Percentiles rank a stretch among this genome's conserved stretches.
phyloP scores from a whole-genome alignment of 2,113 vertebrate genomes.

The Petrocephalus microphthalmus region DNA sequence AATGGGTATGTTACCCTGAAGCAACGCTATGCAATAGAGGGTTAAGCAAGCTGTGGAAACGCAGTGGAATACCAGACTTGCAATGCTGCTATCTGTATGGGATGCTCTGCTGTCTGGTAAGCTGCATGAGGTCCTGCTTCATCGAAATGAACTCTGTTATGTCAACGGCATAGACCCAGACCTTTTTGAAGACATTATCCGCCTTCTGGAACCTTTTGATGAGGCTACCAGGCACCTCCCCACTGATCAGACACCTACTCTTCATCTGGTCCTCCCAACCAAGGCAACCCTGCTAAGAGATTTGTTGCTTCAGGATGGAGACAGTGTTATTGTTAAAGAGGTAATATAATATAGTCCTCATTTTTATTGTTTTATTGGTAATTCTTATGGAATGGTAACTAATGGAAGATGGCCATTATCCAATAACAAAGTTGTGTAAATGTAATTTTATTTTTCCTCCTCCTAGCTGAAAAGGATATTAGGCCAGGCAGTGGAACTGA shows the following conservation, averaged over 20 bases:
- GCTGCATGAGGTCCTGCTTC: background rate
- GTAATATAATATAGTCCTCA: background rate
- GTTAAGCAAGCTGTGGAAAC: no score
- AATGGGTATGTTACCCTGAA: background rate
- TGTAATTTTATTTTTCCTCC: no score
- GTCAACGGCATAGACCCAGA: background rate
- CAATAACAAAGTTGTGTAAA: no score
- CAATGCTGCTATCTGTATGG: background rate
- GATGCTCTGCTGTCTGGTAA: background rate
- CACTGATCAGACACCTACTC: conserved; percentile 15
- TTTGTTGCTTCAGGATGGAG: background rate
- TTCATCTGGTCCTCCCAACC: conserved; percentile 22
- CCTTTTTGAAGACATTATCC: background rate
- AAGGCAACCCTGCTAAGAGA: conserved; percentile 18
- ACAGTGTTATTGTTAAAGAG: background rate
- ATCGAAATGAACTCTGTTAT: background rate
- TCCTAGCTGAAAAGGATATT: no score
- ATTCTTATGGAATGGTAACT: background rate
- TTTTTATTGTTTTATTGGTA: background rate
- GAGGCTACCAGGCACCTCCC: conserved; percentile 18
- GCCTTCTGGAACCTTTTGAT: background rate
- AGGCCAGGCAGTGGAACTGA: no score
- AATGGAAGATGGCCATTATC: background rate
- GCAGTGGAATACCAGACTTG: background rate
- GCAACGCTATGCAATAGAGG: background rate